phyloP scores from a whole-genome alignment of 92 coral and sea anemone species.

The Porites evermanni region DNA sequence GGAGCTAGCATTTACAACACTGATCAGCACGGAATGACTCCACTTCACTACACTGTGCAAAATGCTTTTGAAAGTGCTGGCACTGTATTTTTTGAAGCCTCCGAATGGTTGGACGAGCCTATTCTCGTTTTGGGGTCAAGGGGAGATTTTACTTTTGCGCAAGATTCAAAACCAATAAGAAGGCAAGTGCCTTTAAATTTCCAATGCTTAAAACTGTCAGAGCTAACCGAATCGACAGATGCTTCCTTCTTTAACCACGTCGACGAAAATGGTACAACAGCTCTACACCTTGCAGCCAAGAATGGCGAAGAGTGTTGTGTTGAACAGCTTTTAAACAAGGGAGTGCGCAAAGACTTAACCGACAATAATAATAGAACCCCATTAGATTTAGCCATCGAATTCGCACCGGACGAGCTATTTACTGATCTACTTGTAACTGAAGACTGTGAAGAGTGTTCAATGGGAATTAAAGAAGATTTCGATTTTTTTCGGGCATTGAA shows the following conservation, averaged over 20 bases:
- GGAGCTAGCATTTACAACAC: conserved; percentile 25
- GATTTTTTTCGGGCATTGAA: background rate
- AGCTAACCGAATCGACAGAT: background rate
- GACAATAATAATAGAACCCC: background rate
- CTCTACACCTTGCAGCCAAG: conserved; percentile 67
- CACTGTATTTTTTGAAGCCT: background rate
- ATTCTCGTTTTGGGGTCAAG: background rate
- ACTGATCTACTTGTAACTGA: too few relatives aligned
- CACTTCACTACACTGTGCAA: conserved; percentile 52
- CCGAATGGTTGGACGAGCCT: background rate
- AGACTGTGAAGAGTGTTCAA: too few relatives aligned
- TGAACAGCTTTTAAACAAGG: background rate
- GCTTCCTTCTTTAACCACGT: background rate
- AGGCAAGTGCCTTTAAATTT: background rate
- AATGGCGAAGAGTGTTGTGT: conserved; percentile 47
- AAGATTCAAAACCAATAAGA: background rate
- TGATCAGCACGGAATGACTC: conserved; percentile 53
- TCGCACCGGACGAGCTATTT: background rate
- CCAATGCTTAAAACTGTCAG: conserved; percentile 7
- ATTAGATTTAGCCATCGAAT: conserved; percentile 10
- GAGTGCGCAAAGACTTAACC: background rate
- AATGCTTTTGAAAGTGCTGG: background rate
- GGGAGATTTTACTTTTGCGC: background rate
- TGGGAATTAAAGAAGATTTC: background rate
- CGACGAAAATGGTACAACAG: conserved; percentile 55